Evolutionary conservation across 2,113 vertebrate species (phyloP).

Genomic region (Benitochromis conjunctus): DNA sequence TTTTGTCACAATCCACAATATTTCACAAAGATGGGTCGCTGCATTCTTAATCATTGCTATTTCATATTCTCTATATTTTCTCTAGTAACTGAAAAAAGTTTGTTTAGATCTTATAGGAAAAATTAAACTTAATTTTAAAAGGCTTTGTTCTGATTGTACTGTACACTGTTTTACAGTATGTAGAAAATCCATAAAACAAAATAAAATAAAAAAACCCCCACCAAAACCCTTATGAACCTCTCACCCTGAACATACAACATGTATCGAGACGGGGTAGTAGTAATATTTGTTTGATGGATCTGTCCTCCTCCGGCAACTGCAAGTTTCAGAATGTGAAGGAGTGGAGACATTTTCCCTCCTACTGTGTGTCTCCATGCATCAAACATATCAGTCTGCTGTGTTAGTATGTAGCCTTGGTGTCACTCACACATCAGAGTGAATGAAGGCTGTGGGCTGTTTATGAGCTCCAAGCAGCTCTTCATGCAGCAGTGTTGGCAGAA

Average conservation of each 20-base stretch:
- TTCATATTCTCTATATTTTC: neutral
- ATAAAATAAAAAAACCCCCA: neutral
- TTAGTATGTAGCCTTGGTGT: neutral
- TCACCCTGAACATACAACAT: neutral
- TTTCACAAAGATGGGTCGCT: neutral
- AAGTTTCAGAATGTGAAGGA: neutral
- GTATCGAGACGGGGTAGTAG: neutral
- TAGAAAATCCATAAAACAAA: neutral
- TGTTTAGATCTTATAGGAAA: neutral
- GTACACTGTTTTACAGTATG: neutral
- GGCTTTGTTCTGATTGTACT: neutral
- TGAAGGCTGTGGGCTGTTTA: neutral
- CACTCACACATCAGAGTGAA: neutral
- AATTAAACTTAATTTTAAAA: neutral
- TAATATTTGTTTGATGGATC: neutral
- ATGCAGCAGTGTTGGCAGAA: neutral
- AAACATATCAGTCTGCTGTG: neutral
- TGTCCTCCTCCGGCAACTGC: neutral
- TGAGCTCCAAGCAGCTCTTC: neutral
- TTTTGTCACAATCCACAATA: neutral
- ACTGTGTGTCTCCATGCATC: neutral
- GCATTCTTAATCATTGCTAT: neutral
- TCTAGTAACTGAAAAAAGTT: neutral
- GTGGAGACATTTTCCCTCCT: neutral
- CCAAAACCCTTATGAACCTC: neutral